phyloP scores from a whole-genome alignment of 2,797 vertebrate species.

The Melanotaenia nigrans region DNA sequence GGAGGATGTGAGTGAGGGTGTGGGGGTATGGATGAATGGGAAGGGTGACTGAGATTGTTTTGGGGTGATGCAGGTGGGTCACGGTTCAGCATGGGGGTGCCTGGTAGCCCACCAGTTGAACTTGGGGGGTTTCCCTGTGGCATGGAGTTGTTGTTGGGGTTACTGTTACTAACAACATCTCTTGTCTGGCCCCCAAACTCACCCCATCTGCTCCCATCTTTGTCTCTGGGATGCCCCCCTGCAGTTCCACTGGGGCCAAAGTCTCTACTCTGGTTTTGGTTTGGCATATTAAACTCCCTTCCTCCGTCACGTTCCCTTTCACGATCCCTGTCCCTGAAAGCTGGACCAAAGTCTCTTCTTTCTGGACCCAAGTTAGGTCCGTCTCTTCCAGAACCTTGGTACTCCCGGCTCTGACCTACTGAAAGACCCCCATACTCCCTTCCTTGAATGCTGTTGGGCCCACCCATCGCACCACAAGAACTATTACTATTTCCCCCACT shows the following conservation, averaged over 20 bases:
- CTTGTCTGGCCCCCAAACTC: conserved; percentile 82
- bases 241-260: conserved; percentile 78
- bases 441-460: conserved; percentile 70
- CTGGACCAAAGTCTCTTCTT: conserved; percentile 81
- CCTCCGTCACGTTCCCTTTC: conserved; percentile 87
- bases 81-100: conserved; percentile 74
- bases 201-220: conserved; percentile 84
- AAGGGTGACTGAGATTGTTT: conserved; percentile 75
- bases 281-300: conserved; percentile 78
- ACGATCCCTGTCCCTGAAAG: conserved; percentile 88
- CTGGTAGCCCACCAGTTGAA: conserved; percentile 74
- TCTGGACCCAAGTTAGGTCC: conserved; percentile 72
- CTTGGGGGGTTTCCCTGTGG: conserved; percentile 73
- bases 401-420: conserved; percentile 80
- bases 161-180: conserved; percentile 76
- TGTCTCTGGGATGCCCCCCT: conserved; percentile 81
- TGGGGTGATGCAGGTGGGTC: conserved; percentile 82
- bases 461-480: conserved; percentile 68
- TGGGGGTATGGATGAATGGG: conserved; percentile 73
- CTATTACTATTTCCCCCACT: conserved; percentile 65
- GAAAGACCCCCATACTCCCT: conserved; percentile 79
- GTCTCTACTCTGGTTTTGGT: conserved; percentile 82
- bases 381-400: conserved; percentile 79
- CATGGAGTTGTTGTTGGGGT: conserved; percentile 74
- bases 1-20: conserved; percentile 74